These are phyloP conservation scores for Jaculus jaculus DNA, from an alignment of 2,113 vertebrate genomes.

Conservation along the genomic window DNA sequence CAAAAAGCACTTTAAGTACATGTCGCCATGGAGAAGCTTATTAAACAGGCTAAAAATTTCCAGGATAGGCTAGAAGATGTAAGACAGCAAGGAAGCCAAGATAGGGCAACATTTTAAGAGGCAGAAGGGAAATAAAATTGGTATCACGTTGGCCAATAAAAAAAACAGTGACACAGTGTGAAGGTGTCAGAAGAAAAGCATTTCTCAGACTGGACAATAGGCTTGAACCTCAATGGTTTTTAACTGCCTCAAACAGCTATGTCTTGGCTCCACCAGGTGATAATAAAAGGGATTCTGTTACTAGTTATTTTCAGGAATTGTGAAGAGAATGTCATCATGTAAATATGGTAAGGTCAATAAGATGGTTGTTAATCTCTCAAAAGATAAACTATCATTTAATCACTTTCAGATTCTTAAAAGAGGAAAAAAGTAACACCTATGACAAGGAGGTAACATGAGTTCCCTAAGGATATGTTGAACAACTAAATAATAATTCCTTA, in stretches of 20 bases:
- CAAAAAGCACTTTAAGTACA: slow-evolving; percentile 45
- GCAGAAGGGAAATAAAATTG: slow-evolving; percentile 60
- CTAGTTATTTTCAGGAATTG: neutral
- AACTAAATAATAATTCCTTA: slow-evolving; percentile 40
- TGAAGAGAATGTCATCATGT: neutral
- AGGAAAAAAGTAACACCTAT: neutral
- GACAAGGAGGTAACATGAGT: neutral
- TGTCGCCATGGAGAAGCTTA: slow-evolving; percentile 44
- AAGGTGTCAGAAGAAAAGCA: neutral
- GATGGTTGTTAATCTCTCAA: neutral
- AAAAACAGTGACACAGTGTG: slow-evolving; percentile 3
- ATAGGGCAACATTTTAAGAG: slow-evolving; percentile 22
- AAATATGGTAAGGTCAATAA: neutral
- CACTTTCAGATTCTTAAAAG: neutral
- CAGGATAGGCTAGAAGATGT: slow-evolving; percentile 39
- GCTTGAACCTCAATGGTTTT: neutral
- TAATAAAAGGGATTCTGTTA: neutral
- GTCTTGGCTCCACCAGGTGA: neutral
- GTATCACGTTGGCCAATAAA: slow-evolving; percentile 17
- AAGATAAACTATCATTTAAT: neutral
- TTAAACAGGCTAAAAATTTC: slow-evolving; percentile 59
- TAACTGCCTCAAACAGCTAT: neutral
- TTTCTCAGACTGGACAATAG: neutral
- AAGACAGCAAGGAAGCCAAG: slow-evolving; percentile 45
- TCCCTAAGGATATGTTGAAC: neutral